Percentiles rank a stretch among this genome's conserved stretches.
Evolutionary conservation across 2,888 invertebrate genomes (phyloP).

Genomic region (Phortica magna): DNA sequence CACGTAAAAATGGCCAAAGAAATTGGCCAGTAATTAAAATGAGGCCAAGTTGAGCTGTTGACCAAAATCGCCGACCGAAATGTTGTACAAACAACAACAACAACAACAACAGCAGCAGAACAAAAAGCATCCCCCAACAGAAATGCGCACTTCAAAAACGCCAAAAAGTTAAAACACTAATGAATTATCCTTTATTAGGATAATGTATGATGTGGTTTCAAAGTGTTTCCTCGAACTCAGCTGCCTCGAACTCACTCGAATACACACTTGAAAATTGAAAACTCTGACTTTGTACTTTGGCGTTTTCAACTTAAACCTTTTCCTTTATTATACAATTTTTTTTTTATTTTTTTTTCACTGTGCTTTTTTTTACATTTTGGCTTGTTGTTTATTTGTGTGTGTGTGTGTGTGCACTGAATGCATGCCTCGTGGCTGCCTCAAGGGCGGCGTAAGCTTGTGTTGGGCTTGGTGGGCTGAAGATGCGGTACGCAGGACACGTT

Average conservation of each 20-base stretch:
- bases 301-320: constrained; percentile 54
- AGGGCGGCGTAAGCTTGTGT: not conserved
- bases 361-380: constrained; percentile 36
- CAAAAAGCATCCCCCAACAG: not conserved
- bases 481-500: constrained; percentile 1
- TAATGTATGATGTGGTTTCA: constrained; percentile 77
- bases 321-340: constrained; percentile 54
- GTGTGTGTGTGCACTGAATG: not conserved
- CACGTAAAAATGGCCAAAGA: not conserved
- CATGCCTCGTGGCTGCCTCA: not conserved
- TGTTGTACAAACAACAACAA: not conserved
- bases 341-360: no score
- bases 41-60: constrained; percentile 45
- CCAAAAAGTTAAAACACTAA: constrained; percentile 76
- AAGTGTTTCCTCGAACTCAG: constrained; percentile 59
- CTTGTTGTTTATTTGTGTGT: constrained; percentile 4
- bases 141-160: constrained; percentile 67
- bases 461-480: not conserved
- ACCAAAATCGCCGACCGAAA: no score
- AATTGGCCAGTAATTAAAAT: constrained; percentile 61
- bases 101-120: constrained; percentile 9
- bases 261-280: constrained; percentile 39
- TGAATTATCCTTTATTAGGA: constrained; percentile 77
- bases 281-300: constrained; percentile 13
- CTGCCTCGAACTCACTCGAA: constrained; percentile 24